Conservation (phyloP, 2,888 invertebrate species). For the Acronicta leporina region DNA sequence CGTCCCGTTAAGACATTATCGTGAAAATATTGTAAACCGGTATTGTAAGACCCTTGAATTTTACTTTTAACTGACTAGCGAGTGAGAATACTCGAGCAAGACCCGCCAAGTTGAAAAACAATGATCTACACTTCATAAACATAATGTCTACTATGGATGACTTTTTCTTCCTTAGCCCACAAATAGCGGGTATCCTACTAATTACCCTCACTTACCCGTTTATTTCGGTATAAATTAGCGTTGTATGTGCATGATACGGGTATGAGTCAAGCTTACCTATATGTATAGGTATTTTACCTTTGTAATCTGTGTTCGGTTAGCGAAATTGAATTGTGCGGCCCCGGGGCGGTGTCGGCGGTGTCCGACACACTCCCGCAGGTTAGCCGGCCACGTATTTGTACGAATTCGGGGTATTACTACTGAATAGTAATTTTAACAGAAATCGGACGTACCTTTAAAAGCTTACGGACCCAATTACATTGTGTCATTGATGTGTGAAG, state of each 20-base stretch:
- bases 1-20: too few relatives aligned
- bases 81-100: too few relatives aligned
- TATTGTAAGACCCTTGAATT: too few relatives aligned
- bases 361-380: not conserved
- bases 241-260: not conserved
- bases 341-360: not conserved
- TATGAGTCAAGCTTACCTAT: not conserved
- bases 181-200: too few relatives aligned
- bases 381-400: not conserved
- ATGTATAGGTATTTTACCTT: not conserved
- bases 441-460: not conserved
- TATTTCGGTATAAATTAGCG: too few relatives aligned
- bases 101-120: too few relatives aligned
- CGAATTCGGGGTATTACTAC: not conserved
- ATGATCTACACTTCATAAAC: too few relatives aligned
- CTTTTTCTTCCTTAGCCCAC: too few relatives aligned
- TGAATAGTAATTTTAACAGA: not conserved
- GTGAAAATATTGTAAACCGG: too few relatives aligned
- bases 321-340: slow-evolving; percentile 23
- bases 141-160: not conserved
- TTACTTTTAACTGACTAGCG: too few relatives aligned
- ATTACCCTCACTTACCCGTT: too few relatives aligned
- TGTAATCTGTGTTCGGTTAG: slow-evolving; percentile 7
- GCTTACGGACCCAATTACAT: not conserved
- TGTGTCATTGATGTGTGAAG: not conserved